Conservation (phyloP, 2,797 vertebrate species). For the Poeciliopsis infans region DNA sequence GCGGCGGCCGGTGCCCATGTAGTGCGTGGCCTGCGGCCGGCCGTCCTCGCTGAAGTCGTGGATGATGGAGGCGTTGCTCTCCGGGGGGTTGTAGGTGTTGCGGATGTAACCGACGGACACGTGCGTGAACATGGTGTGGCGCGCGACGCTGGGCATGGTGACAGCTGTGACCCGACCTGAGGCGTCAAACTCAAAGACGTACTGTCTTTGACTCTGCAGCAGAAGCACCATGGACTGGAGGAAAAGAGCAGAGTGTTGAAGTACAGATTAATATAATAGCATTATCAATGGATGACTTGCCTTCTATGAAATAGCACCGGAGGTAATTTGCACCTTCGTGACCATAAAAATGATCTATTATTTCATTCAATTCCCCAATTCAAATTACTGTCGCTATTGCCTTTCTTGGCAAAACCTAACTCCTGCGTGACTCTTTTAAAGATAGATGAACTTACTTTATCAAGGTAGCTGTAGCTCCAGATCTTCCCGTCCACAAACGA, state of each 20-base stretch:
- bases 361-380: constrained; percentile 52
- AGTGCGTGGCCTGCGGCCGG: constrained; percentile 89
- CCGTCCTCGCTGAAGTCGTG: constrained; percentile 97
- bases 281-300: constrained; percentile 60
- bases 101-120: constrained; percentile 97
- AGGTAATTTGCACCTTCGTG: constrained; percentile 59
- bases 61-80: constrained; percentile 97
- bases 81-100: constrained; percentile 96
- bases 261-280: constrained; percentile 54
- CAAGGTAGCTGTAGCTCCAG: constrained; percentile 99
- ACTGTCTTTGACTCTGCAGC: constrained; percentile 97
- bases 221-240: constrained; percentile 96
- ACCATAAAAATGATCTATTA: constrained; percentile 62
- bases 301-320: constrained; percentile 56
- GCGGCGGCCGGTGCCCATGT: constrained; percentile 93
- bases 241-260: constrained; percentile 22
- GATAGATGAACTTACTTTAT: constrained; percentile 80
- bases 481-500: constrained; percentile 96
- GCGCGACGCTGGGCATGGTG: constrained; percentile 98
- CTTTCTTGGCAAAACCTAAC: constrained; percentile 20
- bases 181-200: constrained; percentile 96
- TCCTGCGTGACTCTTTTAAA: constrained; percentile 19
- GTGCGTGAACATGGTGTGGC: constrained; percentile 98
- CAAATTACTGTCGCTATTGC: constrained; percentile 38
- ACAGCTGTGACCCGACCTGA: constrained; percentile 93